Percentiles rank a stretch among this genome's conserved stretches.
These are phyloP conservation scores for Drosophila nasuta DNA, from an alignment of 1,140 invertebrate species.

Conservation along the genomic window DNA sequence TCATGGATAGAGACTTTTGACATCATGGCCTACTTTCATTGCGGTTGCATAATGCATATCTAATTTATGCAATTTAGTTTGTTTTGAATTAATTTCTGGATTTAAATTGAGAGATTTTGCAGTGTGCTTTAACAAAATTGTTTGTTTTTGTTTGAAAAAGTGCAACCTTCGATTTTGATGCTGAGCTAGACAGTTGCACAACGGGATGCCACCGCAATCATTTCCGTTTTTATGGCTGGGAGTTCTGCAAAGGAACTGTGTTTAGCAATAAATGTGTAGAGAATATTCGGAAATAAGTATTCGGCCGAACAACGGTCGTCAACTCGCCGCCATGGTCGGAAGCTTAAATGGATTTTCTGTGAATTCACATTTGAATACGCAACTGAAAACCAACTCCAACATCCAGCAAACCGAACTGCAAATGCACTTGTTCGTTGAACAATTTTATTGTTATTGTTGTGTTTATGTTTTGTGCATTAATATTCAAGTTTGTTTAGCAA, in stretches of 20 bases:
- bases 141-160: neutral
- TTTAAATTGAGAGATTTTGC: no score
- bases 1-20: neutral
- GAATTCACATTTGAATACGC: slow-evolving; percentile 75
- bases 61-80: no score
- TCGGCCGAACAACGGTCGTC: slow-evolving; percentile 16
- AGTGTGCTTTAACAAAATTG: no score
- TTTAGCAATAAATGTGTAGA: slow-evolving; percentile 66
- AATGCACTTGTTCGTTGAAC: slow-evolving; percentile 37
- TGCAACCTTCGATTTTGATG: slow-evolving; percentile 3
- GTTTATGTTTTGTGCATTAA: neutral
- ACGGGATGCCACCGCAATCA: slow-evolving; percentile 56
- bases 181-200: slow-evolving; percentile 26
- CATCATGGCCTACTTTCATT: no score
- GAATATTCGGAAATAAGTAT: slow-evolving; percentile 74
- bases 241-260: slow-evolving; percentile 35
- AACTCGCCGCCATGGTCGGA: slow-evolving; percentile 42
- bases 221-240: slow-evolving; percentile 42
- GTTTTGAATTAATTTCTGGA: no score
- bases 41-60: no score
- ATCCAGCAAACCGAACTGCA: neutral
- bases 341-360: slow-evolving; percentile 71
- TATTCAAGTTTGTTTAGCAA: neutral
- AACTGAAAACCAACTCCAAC: slow-evolving; percentile 26
- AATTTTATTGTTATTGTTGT: neutral